A percentile compares a stretch with the other conserved stretches of the same genome.
Evolutionary conservation across 1,140 invertebrate genomes (phyloP).

Genomic region (Aphelenchoides besseyi): DNA sequence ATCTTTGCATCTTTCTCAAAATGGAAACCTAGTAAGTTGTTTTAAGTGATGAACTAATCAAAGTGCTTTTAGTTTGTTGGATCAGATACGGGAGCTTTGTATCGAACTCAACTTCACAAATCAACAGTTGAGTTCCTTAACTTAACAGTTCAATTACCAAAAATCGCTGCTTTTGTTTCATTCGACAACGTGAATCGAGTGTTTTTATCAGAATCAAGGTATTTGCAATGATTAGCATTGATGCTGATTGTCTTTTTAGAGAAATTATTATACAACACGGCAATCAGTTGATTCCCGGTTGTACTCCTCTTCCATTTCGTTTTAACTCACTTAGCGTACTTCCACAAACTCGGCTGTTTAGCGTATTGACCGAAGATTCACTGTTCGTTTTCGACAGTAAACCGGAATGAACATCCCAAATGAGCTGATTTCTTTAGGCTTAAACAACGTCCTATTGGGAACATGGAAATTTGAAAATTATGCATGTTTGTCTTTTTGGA

Average conservation of each 20-base stretch:
- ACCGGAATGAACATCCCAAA: no score
- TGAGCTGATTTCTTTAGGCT: no score
- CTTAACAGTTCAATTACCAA: neutral
- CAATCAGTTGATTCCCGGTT: neutral
- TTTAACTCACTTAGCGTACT: neutral
- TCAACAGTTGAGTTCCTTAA: no score
- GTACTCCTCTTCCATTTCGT: neutral
- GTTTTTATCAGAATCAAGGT: neutral
- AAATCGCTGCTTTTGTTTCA: neutral
- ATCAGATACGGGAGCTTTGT: constrained; percentile 1
- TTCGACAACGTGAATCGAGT: neutral
- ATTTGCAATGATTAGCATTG: no score
- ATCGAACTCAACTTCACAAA: no score
- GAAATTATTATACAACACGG: neutral
- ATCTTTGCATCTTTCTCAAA: neutral
- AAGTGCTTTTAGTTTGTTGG: constrained; percentile 17
- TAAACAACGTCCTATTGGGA: no score
- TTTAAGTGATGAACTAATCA: neutral
- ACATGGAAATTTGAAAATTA: no score
- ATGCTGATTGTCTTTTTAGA: neutral
- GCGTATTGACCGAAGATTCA: neutral
- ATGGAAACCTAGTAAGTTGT: neutral
- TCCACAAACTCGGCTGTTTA: neutral
- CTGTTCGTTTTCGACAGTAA: neutral
- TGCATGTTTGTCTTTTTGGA: neutral